phyloP scores from a whole-genome alignment of 2,113 vertebrate genomes.

The Trinectes maculatus region DNA sequence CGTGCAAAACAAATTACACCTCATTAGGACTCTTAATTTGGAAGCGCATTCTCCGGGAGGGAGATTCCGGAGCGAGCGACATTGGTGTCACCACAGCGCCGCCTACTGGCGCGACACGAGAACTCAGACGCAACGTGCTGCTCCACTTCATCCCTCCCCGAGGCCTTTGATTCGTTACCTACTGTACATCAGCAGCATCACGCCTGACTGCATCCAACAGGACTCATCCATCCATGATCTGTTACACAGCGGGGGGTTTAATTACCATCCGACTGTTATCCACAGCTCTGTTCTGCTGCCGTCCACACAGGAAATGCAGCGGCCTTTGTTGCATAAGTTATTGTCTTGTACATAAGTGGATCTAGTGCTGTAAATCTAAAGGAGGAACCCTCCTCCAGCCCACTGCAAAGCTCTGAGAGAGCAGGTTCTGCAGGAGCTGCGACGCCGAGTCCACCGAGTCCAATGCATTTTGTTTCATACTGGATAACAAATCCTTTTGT shows the following conservation, averaged over 20 bases:
- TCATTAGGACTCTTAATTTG: slow-evolving; percentile 33
- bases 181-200: neutral
- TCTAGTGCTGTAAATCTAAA: slow-evolving; percentile 6
- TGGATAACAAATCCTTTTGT: neutral
- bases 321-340: neutral
- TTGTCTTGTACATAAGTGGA: neutral
- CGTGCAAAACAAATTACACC: slow-evolving; percentile 43
- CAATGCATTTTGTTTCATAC: no score
- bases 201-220: neutral
- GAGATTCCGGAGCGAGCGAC: neutral
- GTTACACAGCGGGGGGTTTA: neutral
- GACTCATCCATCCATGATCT: neutral
- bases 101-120: slow-evolving; percentile 23
- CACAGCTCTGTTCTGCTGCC: neutral
- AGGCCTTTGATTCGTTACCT: slow-evolving; percentile 9
- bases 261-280: neutral
- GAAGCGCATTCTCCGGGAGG: neutral
- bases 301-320: neutral
- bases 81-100: slow-evolving; percentile 47
- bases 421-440: neutral
- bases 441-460: no score
- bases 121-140: neutral
- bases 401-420: slow-evolving; percentile 4
- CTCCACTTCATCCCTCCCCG: neutral
- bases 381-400: neutral